These are phyloP conservation scores for Phymanthus crucifer DNA, from an alignment of 92 coral and sea anemone genomes.

Conservation along the genomic window DNA sequence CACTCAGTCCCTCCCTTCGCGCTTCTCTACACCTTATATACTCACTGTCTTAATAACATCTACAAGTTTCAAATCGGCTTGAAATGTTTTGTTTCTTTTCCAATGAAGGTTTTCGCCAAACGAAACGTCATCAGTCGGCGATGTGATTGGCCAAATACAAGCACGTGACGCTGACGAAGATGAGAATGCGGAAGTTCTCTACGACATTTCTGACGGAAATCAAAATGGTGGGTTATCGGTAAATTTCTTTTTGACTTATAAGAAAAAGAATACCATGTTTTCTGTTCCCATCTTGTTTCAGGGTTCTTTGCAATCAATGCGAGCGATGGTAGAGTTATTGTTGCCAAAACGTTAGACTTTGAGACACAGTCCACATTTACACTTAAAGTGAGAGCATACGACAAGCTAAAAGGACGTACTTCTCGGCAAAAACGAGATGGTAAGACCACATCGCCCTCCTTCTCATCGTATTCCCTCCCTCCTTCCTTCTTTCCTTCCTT, in stretches of 20 bases:
- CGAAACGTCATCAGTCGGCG: conserved; percentile 70
- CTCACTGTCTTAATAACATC: no score
- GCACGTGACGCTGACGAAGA: conserved; percentile 72
- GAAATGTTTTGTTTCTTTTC: background rate
- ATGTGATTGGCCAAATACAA: conserved; percentile 63
- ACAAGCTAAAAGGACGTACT: conserved; percentile 6
- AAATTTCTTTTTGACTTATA: background rate
- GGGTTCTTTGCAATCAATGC: conserved; percentile 60
- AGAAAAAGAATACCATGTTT: background rate
- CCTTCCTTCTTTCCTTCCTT: background rate
- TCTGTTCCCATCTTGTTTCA: conserved; percentile 7
- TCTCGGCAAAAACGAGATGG: conserved; percentile 20
- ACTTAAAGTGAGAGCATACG: conserved; percentile 56
- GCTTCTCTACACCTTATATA: no score
- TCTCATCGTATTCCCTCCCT: background rate
- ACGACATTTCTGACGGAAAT: conserved; percentile 63
- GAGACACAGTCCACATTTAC: conserved; percentile 31
- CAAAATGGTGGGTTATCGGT: conserved; percentile 51
- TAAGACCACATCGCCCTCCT: background rate
- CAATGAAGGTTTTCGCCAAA: conserved; percentile 57
- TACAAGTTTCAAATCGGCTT: background rate
- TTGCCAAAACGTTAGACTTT: conserved; percentile 42
- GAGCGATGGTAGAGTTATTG: conserved; percentile 41
- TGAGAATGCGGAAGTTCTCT: conserved; percentile 50
- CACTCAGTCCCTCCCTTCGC: no score